Evolutionary conservation across 1,140 invertebrate genomes (phyloP), one percentile per base, ranked within the genome.

Genomic region (Venustaconcha ellipsiformis): DNA sequence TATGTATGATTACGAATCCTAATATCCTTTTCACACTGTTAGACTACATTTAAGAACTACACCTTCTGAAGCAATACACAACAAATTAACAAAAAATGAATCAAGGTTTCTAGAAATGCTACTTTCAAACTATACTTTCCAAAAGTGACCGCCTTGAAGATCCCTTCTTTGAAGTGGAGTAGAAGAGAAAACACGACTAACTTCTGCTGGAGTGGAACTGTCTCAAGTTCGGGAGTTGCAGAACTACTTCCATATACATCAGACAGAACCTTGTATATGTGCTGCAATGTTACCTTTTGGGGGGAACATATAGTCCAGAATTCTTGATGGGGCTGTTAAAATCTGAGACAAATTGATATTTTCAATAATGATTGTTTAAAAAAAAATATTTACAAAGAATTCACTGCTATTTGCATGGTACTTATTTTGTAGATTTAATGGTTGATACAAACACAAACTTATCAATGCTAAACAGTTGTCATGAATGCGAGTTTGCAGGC

Each of bases 151-250:
- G 97, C 95, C 88, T 96, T 97, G 83, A 93, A 93, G 87, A 94
- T 95, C 8, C 94, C 94, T 80, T 95, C 94, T 80, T 94, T 95
- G 14, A 95, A 87, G 84, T 97, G 93, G 37, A 98, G 89, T 76
- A 99, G 92, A 11, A 98, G 88, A 11, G 94, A 94, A 88, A 96
- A 97, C 1, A 99, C 88, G 62, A 97, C 90, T 23, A 99, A 89
- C 87, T 98, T 97, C 86, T 98, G 97, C 82, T 98, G 96, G 80
- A 98, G 89, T 5, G 97, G 97, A 84, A 98, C 94, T 37, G 84
- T 81, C 15, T 87, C 83, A 26, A 84, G 82, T 70, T 76, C 77
- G 37, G 79, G 82, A 85, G 81, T 91, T 92, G 93, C 62, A 1
- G 86, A 80, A 62, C 87, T 93, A 0, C 94, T 94, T 0, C 95